Evolutionary conservation across 30 jellyfish, hydroid and myxozoan genomes (phyloP).

Genomic region (Pseudorhiza aurosa): DNA sequence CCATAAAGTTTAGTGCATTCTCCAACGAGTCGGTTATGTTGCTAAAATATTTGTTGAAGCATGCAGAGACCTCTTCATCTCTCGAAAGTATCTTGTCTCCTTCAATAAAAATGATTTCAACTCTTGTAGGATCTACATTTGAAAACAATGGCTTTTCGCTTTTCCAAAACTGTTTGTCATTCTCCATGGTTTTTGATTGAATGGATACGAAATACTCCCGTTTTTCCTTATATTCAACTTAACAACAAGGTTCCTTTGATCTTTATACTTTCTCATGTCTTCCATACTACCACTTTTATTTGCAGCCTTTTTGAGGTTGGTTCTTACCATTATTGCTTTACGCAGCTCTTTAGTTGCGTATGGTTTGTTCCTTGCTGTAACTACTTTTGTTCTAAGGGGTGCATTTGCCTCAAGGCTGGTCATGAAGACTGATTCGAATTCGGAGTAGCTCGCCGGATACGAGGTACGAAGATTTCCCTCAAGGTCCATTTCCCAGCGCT

Average conservation of each 20-base stretch:
- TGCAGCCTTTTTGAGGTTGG: not conserved
- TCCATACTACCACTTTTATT: constrained; percentile 2
- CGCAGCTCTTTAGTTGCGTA: not conserved
- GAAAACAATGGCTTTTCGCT: constrained; percentile 12
- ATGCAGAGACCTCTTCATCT: constrained; percentile 6
- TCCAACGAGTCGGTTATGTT: constrained; percentile 4
- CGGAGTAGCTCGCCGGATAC: not conserved
- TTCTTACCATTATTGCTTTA: not conserved
- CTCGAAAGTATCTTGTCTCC: not conserved
- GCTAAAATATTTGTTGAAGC: constrained; percentile 2
- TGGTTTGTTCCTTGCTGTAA: not conserved
- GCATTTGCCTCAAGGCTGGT: constrained; percentile 35
- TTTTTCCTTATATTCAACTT: not conserved
- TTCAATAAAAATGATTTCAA: not conserved
- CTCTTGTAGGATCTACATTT: constrained; percentile 6
- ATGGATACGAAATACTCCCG: not conserved
- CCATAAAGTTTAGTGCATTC: not conserved
- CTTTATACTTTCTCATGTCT: constrained; percentile 10
- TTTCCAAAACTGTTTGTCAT: constrained; percentile 12
- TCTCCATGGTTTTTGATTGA: not conserved
- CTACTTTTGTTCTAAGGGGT: constrained; percentile 1
- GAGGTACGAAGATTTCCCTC: not conserved
- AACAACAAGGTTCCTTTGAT: constrained; percentile 25
- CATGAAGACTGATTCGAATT: constrained; percentile 4
- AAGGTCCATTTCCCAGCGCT: not conserved